Evolutionary conservation across 2,113 vertebrate species (phyloP).

Genomic region (Percina caprodes): DNA sequence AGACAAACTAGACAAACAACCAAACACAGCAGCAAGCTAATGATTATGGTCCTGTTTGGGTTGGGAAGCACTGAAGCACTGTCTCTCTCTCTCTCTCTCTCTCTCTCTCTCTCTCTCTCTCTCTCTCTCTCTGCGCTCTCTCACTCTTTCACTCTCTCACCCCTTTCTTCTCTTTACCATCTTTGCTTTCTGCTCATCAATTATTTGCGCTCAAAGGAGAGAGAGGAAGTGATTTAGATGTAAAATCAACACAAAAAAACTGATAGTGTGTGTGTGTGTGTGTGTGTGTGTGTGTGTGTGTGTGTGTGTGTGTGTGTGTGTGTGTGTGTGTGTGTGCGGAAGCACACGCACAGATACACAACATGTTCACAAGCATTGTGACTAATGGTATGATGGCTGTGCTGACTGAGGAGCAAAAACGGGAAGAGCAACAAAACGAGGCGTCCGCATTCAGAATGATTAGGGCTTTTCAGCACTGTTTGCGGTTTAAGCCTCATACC

Average conservation of each 20-base stretch:
- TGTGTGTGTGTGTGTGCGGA: not conserved
- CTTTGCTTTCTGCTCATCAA: conserved; percentile 7
- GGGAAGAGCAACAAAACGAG: conserved; percentile 34
- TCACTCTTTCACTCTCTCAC: conserved; percentile 28
- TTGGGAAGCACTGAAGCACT: not conserved
- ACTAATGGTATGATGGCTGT: conserved; percentile 18
- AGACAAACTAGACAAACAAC: conserved; percentile 64
- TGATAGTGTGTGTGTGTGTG: conserved; percentile 28
- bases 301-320: too few species aligned
- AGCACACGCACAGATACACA: not conserved
- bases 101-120: conserved; percentile 4
- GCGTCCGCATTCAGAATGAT: conserved; percentile 62
- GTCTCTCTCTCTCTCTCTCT: not conserved
- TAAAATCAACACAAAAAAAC: conserved; percentile 32
- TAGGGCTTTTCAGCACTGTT: conserved; percentile 39
- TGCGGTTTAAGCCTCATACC: conserved; percentile 53
- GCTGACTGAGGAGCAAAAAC: conserved; percentile 57
- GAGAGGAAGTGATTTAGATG: conserved; percentile 49
- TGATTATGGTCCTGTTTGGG: conserved; percentile 54
- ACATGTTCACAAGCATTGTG: conserved; percentile 11
- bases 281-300: too few species aligned
- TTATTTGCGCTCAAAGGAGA: conserved; percentile 27
- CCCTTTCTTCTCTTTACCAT: not conserved
- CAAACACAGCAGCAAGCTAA: conserved; percentile 64
- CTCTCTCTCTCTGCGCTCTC: conserved; percentile 1